Evolutionary conservation across 2,113 vertebrate species (phyloP).

Genomic region (Morphnarchus princeps): DNA sequence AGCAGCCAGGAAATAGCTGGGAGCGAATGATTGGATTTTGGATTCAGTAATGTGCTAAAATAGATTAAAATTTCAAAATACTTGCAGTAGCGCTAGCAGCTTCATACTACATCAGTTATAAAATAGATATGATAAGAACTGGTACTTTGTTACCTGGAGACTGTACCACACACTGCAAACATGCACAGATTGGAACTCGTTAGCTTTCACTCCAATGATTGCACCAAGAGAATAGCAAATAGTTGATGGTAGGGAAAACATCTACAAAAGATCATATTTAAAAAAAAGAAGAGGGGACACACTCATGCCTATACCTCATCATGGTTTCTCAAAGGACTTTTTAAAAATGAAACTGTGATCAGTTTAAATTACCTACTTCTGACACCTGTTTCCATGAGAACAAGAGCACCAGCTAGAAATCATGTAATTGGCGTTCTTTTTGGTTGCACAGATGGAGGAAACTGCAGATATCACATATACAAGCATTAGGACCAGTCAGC

Average conservation of each 20-base stretch:
- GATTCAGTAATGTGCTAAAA: neutral
- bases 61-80: neutral
- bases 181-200: neutral
- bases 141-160: neutral
- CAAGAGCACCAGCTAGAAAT: constrained; percentile 14
- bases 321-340: neutral
- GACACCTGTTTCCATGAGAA: constrained; percentile 66
- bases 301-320: neutral
- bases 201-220: neutral
- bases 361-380: constrained; percentile 38
- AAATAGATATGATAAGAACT: neutral
- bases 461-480: neutral
- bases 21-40: neutral
- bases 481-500: neutral
- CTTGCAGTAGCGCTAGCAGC: neutral
- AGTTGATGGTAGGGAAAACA: neutral
- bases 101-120: neutral
- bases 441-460: neutral
- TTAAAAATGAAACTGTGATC: neutral
- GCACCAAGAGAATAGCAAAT: neutral
- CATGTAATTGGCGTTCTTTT: neutral
- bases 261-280: neutral
- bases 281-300: neutral
- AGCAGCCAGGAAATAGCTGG: neutral
- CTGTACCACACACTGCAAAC: neutral